Conservation (phyloP, 2,888 invertebrate genomes). For the Corythucha ciliata region DNA sequence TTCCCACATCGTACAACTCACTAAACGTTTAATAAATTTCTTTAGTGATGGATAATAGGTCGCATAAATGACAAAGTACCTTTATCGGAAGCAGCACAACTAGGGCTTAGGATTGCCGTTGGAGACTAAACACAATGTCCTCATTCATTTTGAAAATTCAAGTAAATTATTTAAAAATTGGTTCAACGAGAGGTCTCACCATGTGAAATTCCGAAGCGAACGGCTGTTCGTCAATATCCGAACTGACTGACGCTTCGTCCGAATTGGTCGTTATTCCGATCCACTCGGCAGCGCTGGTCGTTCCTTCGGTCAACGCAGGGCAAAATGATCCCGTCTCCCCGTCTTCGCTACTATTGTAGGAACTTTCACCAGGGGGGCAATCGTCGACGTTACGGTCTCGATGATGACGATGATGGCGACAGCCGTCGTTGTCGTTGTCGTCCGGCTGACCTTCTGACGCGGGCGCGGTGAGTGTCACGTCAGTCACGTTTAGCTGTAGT, state of each 20-base stretch:
- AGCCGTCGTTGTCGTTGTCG: too few species aligned
- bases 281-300: slow-evolving; percentile 68
- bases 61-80: slow-evolving; percentile 46
- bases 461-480: too few species aligned
- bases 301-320: slow-evolving; percentile 46
- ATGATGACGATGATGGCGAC: too few species aligned
- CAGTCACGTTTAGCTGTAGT: slow-evolving; percentile 26
- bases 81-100: slow-evolving; percentile 59
- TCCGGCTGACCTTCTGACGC: neutral
- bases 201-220: slow-evolving; percentile 50
- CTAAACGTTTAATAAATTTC: slow-evolving; percentile 43
- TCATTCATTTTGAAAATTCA: neutral
- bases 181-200: slow-evolving; percentile 23
- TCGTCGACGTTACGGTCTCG: too few species aligned
- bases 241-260: slow-evolving; percentile 74
- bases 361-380: slow-evolving; percentile 36
- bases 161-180: slow-evolving; percentile 12
- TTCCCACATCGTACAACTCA: slow-evolving; percentile 94
- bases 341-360: slow-evolving; percentile 37
- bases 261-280: slow-evolving; percentile 82
- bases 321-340: slow-evolving; percentile 31
- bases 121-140: slow-evolving; percentile 45
- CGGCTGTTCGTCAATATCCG: slow-evolving; percentile 54
- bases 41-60: neutral
- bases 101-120: slow-evolving; percentile 63